Evolutionary conservation across 2,797 vertebrate genomes (phyloP).

Genomic region (Thaleichthys pacificus): DNA sequence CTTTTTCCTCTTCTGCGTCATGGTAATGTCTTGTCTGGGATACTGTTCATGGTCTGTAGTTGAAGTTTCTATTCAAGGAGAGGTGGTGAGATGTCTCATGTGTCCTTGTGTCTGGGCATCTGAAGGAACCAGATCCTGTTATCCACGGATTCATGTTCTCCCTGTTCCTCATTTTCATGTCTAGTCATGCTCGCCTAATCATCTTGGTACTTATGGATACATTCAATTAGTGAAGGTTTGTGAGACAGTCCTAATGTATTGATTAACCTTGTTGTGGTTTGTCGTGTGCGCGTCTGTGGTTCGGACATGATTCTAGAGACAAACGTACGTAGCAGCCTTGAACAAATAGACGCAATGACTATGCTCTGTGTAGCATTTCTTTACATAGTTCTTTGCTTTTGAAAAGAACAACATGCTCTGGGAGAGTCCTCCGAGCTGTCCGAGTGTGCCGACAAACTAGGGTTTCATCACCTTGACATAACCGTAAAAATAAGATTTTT

Average conservation of each 20-base stretch:
- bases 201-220: not conserved
- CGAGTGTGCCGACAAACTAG: too few relatives aligned
- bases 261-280: conserved; percentile 12
- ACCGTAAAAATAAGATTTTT: too few relatives aligned
- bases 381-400: too few relatives aligned
- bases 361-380: not conserved
- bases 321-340: not conserved
- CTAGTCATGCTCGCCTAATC: conserved; percentile 7
- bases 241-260: conserved; percentile 1
- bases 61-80: not conserved
- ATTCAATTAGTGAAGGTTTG: not conserved
- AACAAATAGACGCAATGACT: not conserved
- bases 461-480: too few relatives aligned
- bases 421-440: too few relatives aligned
- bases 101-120: not conserved
- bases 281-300: not conserved
- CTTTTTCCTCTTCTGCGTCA: too few relatives aligned
- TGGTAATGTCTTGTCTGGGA: too few relatives aligned
- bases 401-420: too few relatives aligned
- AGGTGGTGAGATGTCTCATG: too few relatives aligned
- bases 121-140: conserved; percentile 10
- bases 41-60: too few relatives aligned
- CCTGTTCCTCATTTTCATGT: not conserved
- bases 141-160: conserved; percentile 4
- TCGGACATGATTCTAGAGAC: not conserved